These are phyloP conservation scores for Torymus texanus DNA, from an alignment of 2,888 invertebrate species.

Conservation along the genomic window DNA sequence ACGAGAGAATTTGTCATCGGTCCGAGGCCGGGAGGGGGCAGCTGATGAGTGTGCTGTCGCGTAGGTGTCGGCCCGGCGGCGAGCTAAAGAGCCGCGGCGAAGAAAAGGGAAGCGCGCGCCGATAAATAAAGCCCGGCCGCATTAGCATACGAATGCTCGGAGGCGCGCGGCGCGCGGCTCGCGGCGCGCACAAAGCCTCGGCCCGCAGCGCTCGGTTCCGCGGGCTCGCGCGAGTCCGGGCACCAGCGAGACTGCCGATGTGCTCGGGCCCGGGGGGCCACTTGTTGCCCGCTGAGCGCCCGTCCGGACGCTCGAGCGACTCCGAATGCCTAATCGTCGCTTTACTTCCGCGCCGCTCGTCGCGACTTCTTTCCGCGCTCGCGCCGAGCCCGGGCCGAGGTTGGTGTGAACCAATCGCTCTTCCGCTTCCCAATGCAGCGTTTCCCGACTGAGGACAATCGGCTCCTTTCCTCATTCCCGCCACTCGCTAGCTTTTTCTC, in stretches of 20 bases:
- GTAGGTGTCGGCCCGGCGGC: neutral
- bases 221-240: slow-evolving; percentile 34
- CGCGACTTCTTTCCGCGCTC: slow-evolving; percentile 62
- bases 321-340: slow-evolving; percentile 69
- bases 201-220: slow-evolving; percentile 39
- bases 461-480: slow-evolving; percentile 35
- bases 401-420: slow-evolving; percentile 61
- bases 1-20: too few species aligned
- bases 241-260: slow-evolving; percentile 64
- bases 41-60: too few species aligned
- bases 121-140: neutral
- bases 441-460: too few species aligned
- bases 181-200: slow-evolving; percentile 50
- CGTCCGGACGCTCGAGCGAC: slow-evolving; percentile 66
- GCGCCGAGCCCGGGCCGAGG: slow-evolving; percentile 48
- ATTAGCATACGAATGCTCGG: slow-evolving; percentile 70
- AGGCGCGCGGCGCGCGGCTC: slow-evolving; percentile 62
- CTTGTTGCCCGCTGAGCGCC: slow-evolving; percentile 72
- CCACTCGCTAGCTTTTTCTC: slow-evolving; percentile 16
- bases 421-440: slow-evolving; percentile 59
- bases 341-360: slow-evolving; percentile 66
- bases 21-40: too few species aligned
- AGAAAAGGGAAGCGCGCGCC: neutral
- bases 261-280: slow-evolving; percentile 68
- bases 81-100: slow-evolving; percentile 25